Percentiles rank a stretch among this genome's conserved stretches.
Conservation (phyloP, 64 coral and sea anemone genomes). For the Trachythela sp. region DNA sequence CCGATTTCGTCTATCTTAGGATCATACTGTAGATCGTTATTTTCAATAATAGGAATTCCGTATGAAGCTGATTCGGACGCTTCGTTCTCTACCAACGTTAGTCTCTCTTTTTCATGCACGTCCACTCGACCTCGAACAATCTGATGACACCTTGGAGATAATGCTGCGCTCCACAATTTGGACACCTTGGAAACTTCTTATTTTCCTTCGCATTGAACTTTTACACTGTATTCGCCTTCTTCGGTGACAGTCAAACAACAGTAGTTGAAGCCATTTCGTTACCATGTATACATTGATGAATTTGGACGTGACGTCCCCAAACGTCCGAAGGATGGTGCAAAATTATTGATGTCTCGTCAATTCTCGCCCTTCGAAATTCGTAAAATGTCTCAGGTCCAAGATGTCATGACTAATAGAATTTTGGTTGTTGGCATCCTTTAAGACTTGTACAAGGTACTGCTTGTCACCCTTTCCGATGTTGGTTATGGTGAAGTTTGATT, state of each 20-base stretch:
- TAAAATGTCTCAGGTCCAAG: background rate
- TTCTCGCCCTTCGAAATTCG: background rate
- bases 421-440: background rate
- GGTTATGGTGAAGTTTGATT: background rate
- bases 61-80: background rate
- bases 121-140: background rate
- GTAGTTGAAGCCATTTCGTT: background rate
- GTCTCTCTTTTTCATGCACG: background rate
- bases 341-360: background rate
- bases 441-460: background rate
- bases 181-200: background rate
- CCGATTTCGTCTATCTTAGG: background rate
- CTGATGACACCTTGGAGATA: background rate
- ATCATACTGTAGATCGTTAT: background rate
- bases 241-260: constrained; percentile 5
- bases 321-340: background rate
- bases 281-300: background rate
- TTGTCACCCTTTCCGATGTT: background rate
- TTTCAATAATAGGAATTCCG: constrained; percentile 8
- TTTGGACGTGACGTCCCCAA: background rate
- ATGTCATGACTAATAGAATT: background rate
- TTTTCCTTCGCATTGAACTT: constrained; percentile 8
- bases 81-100: background rate
- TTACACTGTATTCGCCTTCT: constrained; percentile 30
- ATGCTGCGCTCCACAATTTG: background rate